These are phyloP conservation scores for Fregata magnificens DNA, from an alignment of 2,113 vertebrate genomes.

Conservation along the genomic window DNA sequence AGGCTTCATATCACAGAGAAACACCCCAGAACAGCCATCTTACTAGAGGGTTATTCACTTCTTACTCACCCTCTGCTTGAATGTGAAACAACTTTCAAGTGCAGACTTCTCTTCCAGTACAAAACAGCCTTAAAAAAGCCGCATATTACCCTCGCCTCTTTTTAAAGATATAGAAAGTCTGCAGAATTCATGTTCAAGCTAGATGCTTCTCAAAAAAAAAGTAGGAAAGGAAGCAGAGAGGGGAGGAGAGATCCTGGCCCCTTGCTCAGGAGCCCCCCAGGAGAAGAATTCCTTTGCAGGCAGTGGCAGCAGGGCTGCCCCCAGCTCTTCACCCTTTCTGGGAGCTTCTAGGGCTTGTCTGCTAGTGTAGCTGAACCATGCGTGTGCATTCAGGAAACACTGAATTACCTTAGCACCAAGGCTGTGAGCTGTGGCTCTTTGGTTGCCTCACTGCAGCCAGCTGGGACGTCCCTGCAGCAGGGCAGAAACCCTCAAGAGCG, in stretches of 20 bases:
- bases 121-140: not conserved
- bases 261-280: not conserved
- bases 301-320: not conserved
- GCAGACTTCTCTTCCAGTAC: not conserved
- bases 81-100: not conserved
- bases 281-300: not conserved
- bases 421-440: not conserved
- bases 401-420: not conserved
- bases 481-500: accelerated
- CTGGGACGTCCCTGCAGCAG: not conserved
- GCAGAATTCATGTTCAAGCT: not conserved
- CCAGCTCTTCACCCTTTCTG: not conserved
- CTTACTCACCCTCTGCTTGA: not conserved
- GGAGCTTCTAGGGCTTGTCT: not conserved
- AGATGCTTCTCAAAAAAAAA: not conserved
- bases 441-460: not conserved
- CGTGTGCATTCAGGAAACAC: not conserved
- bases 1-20: not conserved
- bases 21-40: not conserved
- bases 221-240: not conserved
- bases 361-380: not conserved
- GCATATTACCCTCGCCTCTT: not conserved
- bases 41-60: not conserved
- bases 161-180: not conserved
- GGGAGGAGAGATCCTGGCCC: not conserved